Evolutionary conservation across 1,140 invertebrate species (phyloP), one percentile per base, ranked within the genome.

Genomic region (Sarcophaga peregrina): DNA sequence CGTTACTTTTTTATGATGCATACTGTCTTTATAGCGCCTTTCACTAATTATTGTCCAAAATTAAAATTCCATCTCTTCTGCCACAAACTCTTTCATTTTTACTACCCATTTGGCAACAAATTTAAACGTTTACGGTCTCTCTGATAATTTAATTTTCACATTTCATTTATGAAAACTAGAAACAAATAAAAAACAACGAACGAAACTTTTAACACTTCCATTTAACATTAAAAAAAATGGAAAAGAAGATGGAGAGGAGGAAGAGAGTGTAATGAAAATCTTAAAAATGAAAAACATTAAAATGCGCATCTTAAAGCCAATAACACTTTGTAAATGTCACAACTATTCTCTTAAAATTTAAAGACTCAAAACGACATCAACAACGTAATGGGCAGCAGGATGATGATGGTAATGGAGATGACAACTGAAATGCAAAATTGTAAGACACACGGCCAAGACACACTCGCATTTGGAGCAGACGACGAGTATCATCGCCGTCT

Each of bases 251-350:
- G 52, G 11, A 58, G 25, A 37, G 25, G 25, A 4, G 25, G 25
- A 37, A 37, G 25, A 37, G 25, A 37, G 4, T 37, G 25, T 2
- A 37, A 37, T 37, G 25, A 37, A 37, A 37, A 37, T 37, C 25
- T 37, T 5, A 58, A 58, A 58, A 58, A 58, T 58, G 15, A 58
- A 58, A 58, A 58, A 58, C 54, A 58, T 58, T 68, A 8, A n/a
- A 68, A 68, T 17, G 20, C 62, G 50, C 50, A 10, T 37, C 25
- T 68, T 68, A 20, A 68, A 68, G 17, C 62, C 17, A 20, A 68
- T 68, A 17, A 68, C 62, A 68, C 17, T 68, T 68, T 68, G 62
- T 68, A 68, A 68, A 68, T 68, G 62, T 68, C 62, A 68, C 62
- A 68, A 68, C 62, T 68, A 68, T 68, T 68, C 20, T 37, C 25